Evolutionary conservation across 2,888 invertebrate species (phyloP).

Genomic region (Biston stratarius): DNA sequence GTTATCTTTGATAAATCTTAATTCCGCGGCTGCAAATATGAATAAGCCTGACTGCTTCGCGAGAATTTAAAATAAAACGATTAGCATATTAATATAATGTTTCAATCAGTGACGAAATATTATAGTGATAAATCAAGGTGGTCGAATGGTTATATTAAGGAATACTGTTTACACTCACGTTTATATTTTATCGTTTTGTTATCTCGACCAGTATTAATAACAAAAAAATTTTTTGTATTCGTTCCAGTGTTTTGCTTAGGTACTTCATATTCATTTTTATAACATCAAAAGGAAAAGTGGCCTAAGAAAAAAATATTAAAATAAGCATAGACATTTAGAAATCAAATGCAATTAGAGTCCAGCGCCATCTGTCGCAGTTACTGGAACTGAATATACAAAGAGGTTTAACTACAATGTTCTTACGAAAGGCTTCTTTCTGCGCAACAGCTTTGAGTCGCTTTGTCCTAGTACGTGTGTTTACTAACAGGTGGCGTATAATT

Average conservation of each 20-base stretch:
- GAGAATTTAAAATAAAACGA: slow-evolving; percentile 58
- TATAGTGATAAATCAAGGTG: neutral
- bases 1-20: slow-evolving; percentile 66
- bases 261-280: no score
- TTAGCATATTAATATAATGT: slow-evolving; percentile 31
- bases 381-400: neutral
- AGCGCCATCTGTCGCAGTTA: slow-evolving; percentile 15
- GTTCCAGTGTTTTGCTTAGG: no score
- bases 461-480: neutral
- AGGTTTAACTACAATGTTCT: neutral
- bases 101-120: slow-evolving; percentile 29
- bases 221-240: no score
- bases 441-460: neutral
- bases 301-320: no score
- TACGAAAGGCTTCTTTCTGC: neutral
- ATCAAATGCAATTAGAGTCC: neutral
- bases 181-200: no score
- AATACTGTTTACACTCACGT: no score
- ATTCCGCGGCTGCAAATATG: slow-evolving; percentile 60
- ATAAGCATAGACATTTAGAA: no score
- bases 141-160: neutral
- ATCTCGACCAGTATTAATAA: no score
- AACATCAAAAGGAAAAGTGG: no score
- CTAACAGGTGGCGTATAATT: slow-evolving; percentile 7
- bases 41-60: slow-evolving; percentile 62